These are phyloP conservation scores for Drosophila greeni DNA, from an alignment of 2,888 invertebrate genomes.

Conservation along the genomic window DNA sequence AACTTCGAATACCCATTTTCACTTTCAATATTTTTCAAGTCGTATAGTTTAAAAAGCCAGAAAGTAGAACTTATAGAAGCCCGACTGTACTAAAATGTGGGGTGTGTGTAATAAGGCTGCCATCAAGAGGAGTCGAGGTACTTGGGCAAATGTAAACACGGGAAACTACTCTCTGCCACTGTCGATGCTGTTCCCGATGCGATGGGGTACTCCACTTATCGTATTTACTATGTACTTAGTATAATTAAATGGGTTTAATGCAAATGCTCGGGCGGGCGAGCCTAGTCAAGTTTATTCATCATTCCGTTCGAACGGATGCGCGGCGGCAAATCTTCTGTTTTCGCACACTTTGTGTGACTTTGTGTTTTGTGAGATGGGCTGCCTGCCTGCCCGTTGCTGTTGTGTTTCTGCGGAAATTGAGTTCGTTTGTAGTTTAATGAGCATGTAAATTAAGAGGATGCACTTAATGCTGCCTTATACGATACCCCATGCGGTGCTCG, in stretches of 20 bases:
- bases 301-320: constrained; percentile 33
- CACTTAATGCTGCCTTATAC: constrained; percentile 58
- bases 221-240: constrained; percentile 74
- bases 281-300: constrained; percentile 60
- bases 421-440: constrained; percentile 69
- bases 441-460: constrained; percentile 72
- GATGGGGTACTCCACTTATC: constrained; percentile 42
- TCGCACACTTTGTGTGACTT: constrained; percentile 41
- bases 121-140: constrained; percentile 30
- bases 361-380: constrained; percentile 28
- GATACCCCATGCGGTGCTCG: constrained; percentile 6
- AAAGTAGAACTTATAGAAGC: not conserved
- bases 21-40: not conserved
- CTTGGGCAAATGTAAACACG: constrained; percentile 53
- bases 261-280: constrained; percentile 50
- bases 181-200: constrained; percentile 13
- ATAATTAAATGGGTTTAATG: constrained; percentile 73
- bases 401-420: constrained; percentile 51
- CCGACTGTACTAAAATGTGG: constrained; percentile 13
- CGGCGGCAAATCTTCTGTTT: constrained; percentile 12
- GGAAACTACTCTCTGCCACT: constrained; percentile 37
- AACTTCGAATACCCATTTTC: too few species aligned
- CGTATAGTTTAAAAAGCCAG: too few species aligned
- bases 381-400: not conserved
- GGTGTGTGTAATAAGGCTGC: constrained; percentile 47